These are phyloP conservation scores for Arctocebus calabarensis DNA, from an alignment of 2,797 vertebrate genomes.

Conservation along the genomic window DNA sequence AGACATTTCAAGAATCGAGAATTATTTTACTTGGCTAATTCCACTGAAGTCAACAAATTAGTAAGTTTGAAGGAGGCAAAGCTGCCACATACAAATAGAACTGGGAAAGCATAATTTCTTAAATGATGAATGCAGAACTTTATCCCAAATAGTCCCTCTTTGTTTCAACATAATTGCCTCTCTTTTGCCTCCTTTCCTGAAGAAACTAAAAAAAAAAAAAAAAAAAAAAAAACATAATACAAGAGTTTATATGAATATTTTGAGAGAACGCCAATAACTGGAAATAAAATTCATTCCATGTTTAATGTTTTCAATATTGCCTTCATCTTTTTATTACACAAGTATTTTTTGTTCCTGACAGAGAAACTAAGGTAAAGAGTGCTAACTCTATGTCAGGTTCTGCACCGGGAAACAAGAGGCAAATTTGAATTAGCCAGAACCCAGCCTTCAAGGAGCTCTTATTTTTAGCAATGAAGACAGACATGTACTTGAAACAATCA, in stretches of 20 bases:
- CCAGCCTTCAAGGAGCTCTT: background rate
- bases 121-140: constrained; percentile 47
- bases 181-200: constrained; percentile 31
- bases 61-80: constrained; percentile 35
- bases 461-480: background rate
- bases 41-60: constrained; percentile 45
- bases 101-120: constrained; percentile 28
- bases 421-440: background rate
- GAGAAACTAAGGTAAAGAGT: background rate
- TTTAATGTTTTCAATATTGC: background rate
- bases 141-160: background rate
- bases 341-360: background rate
- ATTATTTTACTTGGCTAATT: constrained; percentile 43
- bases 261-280: background rate
- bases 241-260: constrained; percentile 21
- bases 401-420: background rate
- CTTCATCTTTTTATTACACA: constrained; percentile 15
- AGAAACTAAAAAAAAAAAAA: constrained; percentile 49
- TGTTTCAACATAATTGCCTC: constrained; percentile 32
- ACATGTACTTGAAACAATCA: background rate
- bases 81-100: constrained; percentile 22
- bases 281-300: constrained; percentile 23
- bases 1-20: constrained; percentile 21
- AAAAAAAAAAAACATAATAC: constrained; percentile 40
- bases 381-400: background rate